Evolutionary conservation across 2,113 vertebrate species (phyloP), one percentile per base, ranked within the genome.

Genomic region (Gnathonemus longibarbis): DNA sequence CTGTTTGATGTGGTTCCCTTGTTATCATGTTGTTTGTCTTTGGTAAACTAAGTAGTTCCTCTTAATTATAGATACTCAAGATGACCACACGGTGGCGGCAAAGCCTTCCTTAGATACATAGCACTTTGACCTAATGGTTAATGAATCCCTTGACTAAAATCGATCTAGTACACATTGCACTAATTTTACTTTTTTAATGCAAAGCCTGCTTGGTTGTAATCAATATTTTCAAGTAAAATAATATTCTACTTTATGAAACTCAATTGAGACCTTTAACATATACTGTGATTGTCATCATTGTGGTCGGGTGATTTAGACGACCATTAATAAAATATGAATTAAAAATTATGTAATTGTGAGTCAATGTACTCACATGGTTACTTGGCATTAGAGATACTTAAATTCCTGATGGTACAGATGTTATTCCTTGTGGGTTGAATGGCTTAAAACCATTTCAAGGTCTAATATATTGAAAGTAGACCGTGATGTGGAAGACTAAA

Each of bases 81-180:
- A 74, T 53, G 21, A 90, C 84, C 91, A 91, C 88, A 24, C 21
- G 90, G 53, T 88, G 92, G 89, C 52, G 90, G 70, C 84, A 90
- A 35, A 56, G 27, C 42, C 15, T 24, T 88, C 13, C 42, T 42
- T 62, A 9, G 56, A 24, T 15, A 58, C 7, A 66, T 8, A 13
- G 56, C 56, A n/a, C 19, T n/a, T 58, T 46, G 83, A n/a, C 9
- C 2, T 88, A 66, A 77, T 88, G 52, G 19, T 87, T 19, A 74
- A 9, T 74, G 35, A 17, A 8, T 45, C 17, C 46, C 21, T 62
- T 9, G 39, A 52, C n/a, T 27, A 83, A 83, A 42, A 45, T 13
- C 1, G 35, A 17, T 80, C 19, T 80, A 80, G 17, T 80, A 19
- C 7, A 17, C 3, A 27, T 45, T 2, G 8, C 5, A 42, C 15